Conservation (phyloP, 2,113 vertebrate species). For the Erinaceus europaeus region DNA sequence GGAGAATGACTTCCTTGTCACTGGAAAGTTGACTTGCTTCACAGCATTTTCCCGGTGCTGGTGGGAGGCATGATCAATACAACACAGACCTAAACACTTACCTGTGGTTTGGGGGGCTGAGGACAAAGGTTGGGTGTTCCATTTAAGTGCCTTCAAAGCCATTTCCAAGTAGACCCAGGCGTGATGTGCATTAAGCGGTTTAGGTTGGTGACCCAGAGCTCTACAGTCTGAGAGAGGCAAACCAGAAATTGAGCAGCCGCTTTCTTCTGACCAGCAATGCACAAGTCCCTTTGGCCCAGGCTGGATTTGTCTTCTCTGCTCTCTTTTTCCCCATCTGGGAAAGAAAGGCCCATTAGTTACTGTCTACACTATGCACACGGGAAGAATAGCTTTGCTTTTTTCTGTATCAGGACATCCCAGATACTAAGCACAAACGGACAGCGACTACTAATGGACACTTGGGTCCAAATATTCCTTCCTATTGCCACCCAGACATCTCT, state of each 20-base stretch:
- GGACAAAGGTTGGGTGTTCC: slow-evolving; percentile 59
- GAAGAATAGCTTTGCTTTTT: neutral
- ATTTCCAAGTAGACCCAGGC: slow-evolving; percentile 36
- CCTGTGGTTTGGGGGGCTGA: slow-evolving; percentile 25
- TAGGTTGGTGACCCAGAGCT: slow-evolving; percentile 30
- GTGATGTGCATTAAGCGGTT: slow-evolving; percentile 42
- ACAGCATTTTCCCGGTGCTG: slow-evolving; percentile 27
- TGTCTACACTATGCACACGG: neutral
- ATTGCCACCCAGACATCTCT: neutral
- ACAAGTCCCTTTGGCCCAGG: neutral
- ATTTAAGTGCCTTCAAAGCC: slow-evolving; percentile 55
- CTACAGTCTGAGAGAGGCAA: neutral
- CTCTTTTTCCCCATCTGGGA: neutral
- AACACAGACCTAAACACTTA: slow-evolving; percentile 55
- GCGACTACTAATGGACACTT: neutral
- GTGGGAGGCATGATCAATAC: slow-evolving; percentile 72
- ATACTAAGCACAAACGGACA: neutral
- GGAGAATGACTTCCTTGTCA: slow-evolving; percentile 71
- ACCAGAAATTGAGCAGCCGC: neutral
- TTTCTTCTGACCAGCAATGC: neutral
- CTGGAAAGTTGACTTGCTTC: slow-evolving; percentile 62
- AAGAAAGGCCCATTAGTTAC: slow-evolving; percentile 50
- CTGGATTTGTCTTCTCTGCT: slow-evolving; percentile 29
- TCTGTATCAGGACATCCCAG: slow-evolving; percentile 1
- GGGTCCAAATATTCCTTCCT: neutral